Conservation (phyloP, 2,113 vertebrate genomes). For the Dicrurus megarhynchus region DNA sequence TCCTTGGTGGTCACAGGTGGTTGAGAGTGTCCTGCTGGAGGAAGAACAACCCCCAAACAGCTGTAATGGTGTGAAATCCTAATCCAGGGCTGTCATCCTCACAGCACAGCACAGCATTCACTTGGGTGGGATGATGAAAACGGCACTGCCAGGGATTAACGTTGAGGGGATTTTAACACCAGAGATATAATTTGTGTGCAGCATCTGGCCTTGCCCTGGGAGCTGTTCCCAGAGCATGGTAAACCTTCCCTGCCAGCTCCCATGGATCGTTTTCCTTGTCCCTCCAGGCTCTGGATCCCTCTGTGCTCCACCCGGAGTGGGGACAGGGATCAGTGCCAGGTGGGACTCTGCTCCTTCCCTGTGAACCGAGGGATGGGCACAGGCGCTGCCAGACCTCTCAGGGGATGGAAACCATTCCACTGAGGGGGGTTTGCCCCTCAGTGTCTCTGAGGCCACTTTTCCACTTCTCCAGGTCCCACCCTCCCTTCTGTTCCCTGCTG, state of each 20-base stretch:
- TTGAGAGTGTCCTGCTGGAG: neutral
- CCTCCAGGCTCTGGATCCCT: neutral
- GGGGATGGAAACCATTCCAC: neutral
- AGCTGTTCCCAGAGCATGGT: neutral
- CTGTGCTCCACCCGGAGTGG: neutral
- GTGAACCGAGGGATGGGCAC: neutral
- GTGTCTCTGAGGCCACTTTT: neutral
- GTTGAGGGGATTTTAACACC: neutral
- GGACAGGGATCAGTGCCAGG: neutral
- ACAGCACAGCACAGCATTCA: neutral
- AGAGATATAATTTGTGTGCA: constrained; percentile 1
- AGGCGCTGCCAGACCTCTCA: neutral
- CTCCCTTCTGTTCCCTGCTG: fast-evolving
- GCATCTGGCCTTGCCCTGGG: neutral
- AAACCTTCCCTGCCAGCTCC: neutral
- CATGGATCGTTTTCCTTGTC: neutral
- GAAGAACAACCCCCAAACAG: neutral
- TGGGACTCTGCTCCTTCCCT: neutral
- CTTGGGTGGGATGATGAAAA: neutral
- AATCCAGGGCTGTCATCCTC: neutral
- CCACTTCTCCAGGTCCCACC: neutral
- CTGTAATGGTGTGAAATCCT: neutral
- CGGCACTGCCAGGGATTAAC: neutral
- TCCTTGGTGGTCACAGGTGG: neutral
- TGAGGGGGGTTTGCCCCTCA: neutral